Percentiles rank a stretch among this genome's conserved stretches.
Evolutionary conservation across 2,888 invertebrate species (phyloP).

Genomic region (Himalopsyche tibetana): DNA sequence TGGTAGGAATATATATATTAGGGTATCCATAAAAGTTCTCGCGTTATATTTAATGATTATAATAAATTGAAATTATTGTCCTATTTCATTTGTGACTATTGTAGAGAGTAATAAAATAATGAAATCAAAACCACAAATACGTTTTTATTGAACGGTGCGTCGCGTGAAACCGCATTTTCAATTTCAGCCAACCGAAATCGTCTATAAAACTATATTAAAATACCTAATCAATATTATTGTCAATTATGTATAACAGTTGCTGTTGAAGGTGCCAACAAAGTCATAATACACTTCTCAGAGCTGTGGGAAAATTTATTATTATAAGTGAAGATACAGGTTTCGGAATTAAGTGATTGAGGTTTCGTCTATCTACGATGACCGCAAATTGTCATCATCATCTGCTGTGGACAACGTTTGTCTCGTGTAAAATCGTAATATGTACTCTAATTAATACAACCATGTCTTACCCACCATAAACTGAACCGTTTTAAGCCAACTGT

Average conservation of each 20-base stretch:
- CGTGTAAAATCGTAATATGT: too few relatives aligned
- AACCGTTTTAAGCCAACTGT: too few relatives aligned
- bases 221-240: conserved; percentile 30
- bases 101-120: conserved; percentile 18
- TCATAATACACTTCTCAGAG: conserved; percentile 13
- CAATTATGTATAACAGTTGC: conserved; percentile 2
- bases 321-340: conserved; percentile 5
- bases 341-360: conserved; percentile 28
- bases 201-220: conserved; percentile 28
- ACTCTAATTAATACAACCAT: too few relatives aligned
- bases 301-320: conserved; percentile 30
- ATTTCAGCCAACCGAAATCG: conserved; percentile 12
- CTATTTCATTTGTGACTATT: conserved; percentile 19
- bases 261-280: conserved; percentile 18
- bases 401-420: too few relatives aligned
- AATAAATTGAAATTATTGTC: neutral
- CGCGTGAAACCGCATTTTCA: conserved; percentile 31
- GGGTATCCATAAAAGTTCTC: neutral
- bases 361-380: neutral
- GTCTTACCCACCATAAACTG: too few relatives aligned
- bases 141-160: neutral
- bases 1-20: too few relatives aligned
- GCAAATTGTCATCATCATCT: conserved; percentile 6
- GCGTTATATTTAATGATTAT: neutral
- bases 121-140: conserved; percentile 34